phyloP scores from a whole-genome alignment of 1,140 invertebrate species.

The Saccostrea echinata region DNA sequence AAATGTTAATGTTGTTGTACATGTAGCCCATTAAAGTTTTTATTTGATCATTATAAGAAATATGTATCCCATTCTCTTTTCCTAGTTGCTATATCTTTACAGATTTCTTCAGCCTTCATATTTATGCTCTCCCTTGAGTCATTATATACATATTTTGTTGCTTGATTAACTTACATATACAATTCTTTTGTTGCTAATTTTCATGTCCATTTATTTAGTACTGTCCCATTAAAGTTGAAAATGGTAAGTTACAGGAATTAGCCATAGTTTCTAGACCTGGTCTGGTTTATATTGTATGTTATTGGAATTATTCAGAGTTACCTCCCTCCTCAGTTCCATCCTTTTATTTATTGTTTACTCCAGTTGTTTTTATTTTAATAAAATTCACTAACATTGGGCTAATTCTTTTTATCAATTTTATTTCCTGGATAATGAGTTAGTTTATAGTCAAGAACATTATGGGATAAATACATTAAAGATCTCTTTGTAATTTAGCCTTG shows the following conservation, averaged over 20 bases:
- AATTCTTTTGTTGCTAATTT: slow-evolving; percentile 12
- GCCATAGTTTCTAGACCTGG: neutral
- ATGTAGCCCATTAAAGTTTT: neutral
- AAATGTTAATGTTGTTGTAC: too few species aligned
- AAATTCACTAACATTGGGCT: neutral
- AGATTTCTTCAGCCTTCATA: neutral
- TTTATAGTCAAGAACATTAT: too few species aligned
- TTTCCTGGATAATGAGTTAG: too few species aligned
- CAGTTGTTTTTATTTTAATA: neutral
- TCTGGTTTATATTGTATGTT: neutral
- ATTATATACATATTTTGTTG: neutral
- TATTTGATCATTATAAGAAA: neutral
- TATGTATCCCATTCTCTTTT: too few species aligned
- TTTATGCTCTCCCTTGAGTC: neutral
- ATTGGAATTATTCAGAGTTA: slow-evolving; percentile 18
- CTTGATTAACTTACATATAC: neutral
- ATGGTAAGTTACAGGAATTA: slow-evolving; percentile 15
- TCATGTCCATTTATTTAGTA: slow-evolving; percentile 23
- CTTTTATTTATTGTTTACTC: neutral
- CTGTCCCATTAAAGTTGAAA: slow-evolving; percentile 14
- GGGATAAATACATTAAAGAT: too few species aligned
- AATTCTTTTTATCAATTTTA: too few species aligned
- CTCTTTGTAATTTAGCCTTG: too few species aligned
- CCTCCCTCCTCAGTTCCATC: slow-evolving; percentile 5
- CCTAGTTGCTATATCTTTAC: neutral